A percentile compares a stretch with the other conserved stretches of the same genome.
Evolutionary conservation across 2,888 invertebrate species (phyloP).

Genomic region (Encarsia formosa): DNA sequence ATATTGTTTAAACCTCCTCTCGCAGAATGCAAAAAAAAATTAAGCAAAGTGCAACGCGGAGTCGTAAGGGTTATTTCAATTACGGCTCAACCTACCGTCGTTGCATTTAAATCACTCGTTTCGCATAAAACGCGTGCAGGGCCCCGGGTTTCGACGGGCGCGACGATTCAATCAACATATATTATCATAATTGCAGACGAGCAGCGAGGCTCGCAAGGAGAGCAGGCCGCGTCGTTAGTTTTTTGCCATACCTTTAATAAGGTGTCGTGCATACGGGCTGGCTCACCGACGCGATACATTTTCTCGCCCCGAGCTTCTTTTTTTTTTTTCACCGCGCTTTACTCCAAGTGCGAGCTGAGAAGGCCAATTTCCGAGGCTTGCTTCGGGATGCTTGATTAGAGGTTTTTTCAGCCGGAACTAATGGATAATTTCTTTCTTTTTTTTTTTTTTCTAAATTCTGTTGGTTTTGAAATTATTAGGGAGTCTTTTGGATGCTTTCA

Average conservation of each 20-base stretch:
- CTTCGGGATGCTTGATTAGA: neutral
- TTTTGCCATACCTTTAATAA: constrained; percentile 21
- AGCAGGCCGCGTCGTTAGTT: constrained; percentile 4
- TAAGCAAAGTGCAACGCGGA: too few species aligned
- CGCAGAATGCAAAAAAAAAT: too few species aligned
- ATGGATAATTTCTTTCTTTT: too few species aligned
- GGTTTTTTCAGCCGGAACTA: neutral
- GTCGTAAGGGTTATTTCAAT: constrained; percentile 15
- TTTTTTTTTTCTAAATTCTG: too few species aligned
- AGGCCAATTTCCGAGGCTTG: too few species aligned
- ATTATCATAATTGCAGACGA: constrained; percentile 23
- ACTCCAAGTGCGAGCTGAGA: neutral
- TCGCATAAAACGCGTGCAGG: constrained; percentile 7
- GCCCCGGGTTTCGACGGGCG: constrained; percentile 2
- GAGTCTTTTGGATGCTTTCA: too few species aligned
- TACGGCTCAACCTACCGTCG: constrained; percentile 4
- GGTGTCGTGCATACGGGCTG: constrained; percentile 16
- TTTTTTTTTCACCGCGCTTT: neutral
- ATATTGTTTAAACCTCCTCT: too few species aligned
- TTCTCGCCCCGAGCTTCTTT: neutral
- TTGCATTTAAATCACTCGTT: constrained; percentile 26
- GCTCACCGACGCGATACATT: neutral
- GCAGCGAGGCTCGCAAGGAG: neutral
- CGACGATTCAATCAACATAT: constrained; percentile 27
- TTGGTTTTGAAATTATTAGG: too few species aligned